A percentile compares a stretch with the other conserved stretches of the same genome.
phyloP scores from a whole-genome alignment of 2,113 vertebrate genomes.

The Tychaedon coryphoeus region DNA sequence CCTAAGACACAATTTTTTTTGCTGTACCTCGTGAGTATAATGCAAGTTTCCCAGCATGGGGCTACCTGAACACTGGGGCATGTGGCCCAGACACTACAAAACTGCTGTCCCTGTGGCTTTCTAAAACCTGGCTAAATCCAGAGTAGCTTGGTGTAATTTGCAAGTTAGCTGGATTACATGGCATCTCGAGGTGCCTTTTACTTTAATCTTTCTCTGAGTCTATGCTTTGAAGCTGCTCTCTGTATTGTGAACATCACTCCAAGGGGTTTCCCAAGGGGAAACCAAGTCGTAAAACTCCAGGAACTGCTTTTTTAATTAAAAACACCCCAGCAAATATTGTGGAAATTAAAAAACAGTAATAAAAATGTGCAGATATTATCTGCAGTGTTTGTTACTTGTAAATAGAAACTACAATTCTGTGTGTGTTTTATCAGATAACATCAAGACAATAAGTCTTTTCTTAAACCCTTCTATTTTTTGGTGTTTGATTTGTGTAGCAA shows the following conservation, averaged over 20 bases:
- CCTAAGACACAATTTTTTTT: accelerated
- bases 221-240: background rate
- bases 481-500: background rate
- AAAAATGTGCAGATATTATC: background rate
- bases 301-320: background rate
- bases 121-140: background rate
- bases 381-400: background rate
- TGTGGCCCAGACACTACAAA: background rate
- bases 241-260: background rate
- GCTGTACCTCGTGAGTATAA: background rate
- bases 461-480: background rate
- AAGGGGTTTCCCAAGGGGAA: background rate
- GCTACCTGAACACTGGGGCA: background rate
- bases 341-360: background rate
- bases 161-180: background rate
- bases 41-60: background rate
- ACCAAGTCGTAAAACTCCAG: background rate
- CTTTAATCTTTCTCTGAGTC: background rate
- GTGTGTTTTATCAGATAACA: background rate
- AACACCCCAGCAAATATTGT: background rate
- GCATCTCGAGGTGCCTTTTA: background rate
- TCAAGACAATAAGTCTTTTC: background rate
- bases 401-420: background rate
- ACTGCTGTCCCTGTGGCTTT: background rate
- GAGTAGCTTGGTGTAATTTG: background rate